Conservation (phyloP, 2,888 invertebrate genomes). For the Tinea pellionella region DNA sequence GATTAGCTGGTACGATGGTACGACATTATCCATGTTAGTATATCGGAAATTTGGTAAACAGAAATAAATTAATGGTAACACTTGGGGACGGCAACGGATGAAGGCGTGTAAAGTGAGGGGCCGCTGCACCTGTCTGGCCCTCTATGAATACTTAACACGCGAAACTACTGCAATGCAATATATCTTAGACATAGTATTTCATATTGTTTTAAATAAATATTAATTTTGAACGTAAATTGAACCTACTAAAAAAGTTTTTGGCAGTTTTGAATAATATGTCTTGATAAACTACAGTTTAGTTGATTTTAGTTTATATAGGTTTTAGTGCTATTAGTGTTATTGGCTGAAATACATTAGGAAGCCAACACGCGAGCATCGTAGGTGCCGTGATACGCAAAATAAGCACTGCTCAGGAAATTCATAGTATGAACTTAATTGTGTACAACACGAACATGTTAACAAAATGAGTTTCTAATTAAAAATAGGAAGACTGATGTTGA, state of each 20-base stretch:
- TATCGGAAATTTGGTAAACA: conserved; percentile 8
- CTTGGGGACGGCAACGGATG: conserved; percentile 31
- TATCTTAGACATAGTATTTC: not conserved
- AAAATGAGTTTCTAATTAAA: not conserved
- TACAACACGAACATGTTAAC: not conserved
- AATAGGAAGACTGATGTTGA: not conserved
- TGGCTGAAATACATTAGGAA: not conserved
- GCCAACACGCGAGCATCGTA: not conserved
- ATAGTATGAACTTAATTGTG: not conserved
- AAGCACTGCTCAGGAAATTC: not conserved
- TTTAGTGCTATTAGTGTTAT: not conserved
- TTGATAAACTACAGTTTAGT: too few relatives aligned
- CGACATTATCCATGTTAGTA: not conserved
- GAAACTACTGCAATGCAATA: conserved; percentile 3
- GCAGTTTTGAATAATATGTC: too few relatives aligned
- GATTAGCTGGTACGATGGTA: conserved; percentile 13
- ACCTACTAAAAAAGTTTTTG: too few relatives aligned
- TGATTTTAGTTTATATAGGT: too few relatives aligned
- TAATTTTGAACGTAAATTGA: too few relatives aligned
- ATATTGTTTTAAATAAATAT: too few relatives aligned
- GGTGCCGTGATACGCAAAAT: not conserved
- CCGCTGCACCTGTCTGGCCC: not conserved
- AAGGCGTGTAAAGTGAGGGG: not conserved
- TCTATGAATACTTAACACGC: not conserved
- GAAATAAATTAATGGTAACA: conserved; percentile 47